Conservation (phyloP, 2,888 invertebrate species). For the Microctonus aethiopoides region DNA sequence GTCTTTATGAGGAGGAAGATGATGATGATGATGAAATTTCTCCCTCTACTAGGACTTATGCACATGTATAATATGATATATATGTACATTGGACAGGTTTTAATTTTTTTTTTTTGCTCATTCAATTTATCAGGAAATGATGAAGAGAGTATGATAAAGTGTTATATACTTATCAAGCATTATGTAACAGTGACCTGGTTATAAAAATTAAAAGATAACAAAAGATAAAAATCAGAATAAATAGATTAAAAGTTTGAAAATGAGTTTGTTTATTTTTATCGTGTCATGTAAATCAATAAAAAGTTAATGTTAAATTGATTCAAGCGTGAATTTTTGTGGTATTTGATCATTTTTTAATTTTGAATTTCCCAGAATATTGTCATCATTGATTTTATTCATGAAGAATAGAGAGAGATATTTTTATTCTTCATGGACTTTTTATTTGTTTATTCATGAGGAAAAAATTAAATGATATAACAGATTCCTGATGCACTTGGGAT, state of each 20-base stretch:
- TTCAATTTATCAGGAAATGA: conserved; percentile 13
- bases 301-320: no score
- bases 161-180: not conserved
- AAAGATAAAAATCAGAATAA: not conserved
- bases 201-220: not conserved
- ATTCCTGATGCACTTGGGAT: not conserved
- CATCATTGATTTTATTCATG: no score
- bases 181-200: conserved; percentile 5
- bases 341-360: not conserved
- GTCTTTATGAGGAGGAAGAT: not conserved
- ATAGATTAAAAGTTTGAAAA: not conserved
- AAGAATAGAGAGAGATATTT: no score
- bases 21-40: not conserved
- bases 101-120: not conserved
- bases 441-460: not conserved
- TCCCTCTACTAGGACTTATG: not conserved
- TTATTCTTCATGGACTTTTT: no score
- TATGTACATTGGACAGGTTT: not conserved
- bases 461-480: not conserved
- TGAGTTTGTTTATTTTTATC: not conserved
- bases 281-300: not conserved
- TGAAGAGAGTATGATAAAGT: conserved; percentile 2
- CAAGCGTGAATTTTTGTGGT: not conserved
- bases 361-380: not conserved
- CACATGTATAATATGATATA: not conserved